These are phyloP conservation scores for Cephalopachus bancanus DNA, from an alignment of 2,797 vertebrate species.

Conservation along the genomic window DNA sequence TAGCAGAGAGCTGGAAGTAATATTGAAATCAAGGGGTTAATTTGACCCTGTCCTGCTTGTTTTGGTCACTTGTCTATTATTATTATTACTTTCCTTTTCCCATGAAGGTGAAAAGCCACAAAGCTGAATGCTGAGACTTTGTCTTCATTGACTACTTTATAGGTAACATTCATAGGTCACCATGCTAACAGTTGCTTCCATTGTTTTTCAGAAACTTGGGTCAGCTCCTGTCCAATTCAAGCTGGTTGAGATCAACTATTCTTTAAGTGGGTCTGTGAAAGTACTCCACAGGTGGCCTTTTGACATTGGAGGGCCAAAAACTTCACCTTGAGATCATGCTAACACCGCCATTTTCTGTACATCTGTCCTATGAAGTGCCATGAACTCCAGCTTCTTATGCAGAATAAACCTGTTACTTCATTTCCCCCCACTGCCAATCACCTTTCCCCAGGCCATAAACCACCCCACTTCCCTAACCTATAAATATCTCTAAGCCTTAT, in stretches of 20 bases:
- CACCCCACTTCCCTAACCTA: neutral
- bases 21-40: neutral
- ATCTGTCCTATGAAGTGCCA: neutral
- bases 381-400: neutral
- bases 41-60: neutral
- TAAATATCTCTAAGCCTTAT: neutral
- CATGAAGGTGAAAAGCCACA: neutral
- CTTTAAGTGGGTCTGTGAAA: neutral
- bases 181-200: neutral
- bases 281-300: neutral
- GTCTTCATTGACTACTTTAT: neutral
- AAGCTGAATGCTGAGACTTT: neutral
- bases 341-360: neutral
- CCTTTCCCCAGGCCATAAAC: neutral
- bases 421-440: neutral
- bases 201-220: neutral
- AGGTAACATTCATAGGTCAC: neutral
- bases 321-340: neutral
- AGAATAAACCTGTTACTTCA: neutral
- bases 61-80: neutral
- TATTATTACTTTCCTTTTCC: neutral
- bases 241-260: neutral
- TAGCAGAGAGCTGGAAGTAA: neutral
- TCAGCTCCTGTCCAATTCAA: neutral
- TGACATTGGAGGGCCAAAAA: neutral